Base-by-base conservation (phyloP, 2,113 vertebrate species). In the Sinocyclocheilus maitianheensis region DNA sequence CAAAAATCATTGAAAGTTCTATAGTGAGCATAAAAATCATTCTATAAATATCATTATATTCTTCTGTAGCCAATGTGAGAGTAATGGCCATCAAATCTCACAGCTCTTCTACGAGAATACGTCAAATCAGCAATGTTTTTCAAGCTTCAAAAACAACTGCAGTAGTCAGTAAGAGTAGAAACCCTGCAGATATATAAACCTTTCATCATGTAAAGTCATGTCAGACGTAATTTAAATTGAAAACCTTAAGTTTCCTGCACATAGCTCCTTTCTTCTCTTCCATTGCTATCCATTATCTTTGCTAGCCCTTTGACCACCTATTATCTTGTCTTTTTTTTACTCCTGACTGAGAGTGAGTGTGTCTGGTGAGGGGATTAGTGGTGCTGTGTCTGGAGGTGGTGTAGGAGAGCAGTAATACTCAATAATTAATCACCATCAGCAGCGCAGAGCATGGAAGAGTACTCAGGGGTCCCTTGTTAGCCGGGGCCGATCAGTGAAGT, bases 391-490 rank as follows among this genome's bases (percentile, higher is more conserved):
- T 86, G 63, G 78, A 60, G 76, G 83, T 53, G 76, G 76, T 75
- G 83, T 62, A 55, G 77, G 63, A 76, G 53, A 87, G 65, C 79
- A 71, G 84, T 86, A 71, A 55, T 81, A 85, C 88, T 87, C 77
- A 89, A 87, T 85, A 87, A 89, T 87, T 85, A 85, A 87, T 79
- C 86, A 83, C 72, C 81, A 85, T 87, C 83, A 87, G 81, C 84
- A 82, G 77, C 48, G 72, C 40, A 37, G 71, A 26, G 77, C 83
- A 80, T 18, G 62, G 65, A 87, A 60, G 83, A 81, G 82, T 77
- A 80, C 74, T 81, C 83, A 63, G 83, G 88, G 85, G 77, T 89
- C 85, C 63, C 88, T 86, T 87, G 83, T 87, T 89, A 89, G 75
- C 78, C 67, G 63, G 30, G 82, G 69, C 82, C 69, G 83, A 85